Conservation (phyloP, 2,113 vertebrate genomes). For the Quiscalus mexicanus region DNA sequence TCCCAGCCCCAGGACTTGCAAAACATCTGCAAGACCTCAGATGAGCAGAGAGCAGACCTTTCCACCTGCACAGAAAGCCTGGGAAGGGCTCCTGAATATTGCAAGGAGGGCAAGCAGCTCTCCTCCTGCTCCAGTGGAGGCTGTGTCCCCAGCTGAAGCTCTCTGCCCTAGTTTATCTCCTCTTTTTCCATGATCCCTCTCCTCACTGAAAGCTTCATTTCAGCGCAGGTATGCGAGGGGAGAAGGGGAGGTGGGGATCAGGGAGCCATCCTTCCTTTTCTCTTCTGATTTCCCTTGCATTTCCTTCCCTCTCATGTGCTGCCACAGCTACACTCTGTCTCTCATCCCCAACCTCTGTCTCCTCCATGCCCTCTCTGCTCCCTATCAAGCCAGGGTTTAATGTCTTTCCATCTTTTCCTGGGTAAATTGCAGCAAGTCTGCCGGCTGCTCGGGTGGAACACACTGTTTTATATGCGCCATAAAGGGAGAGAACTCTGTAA, state of each 20-base stretch:
- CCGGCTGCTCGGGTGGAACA: conserved; percentile 17
- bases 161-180: conserved; percentile 25
- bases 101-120: not conserved
- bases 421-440: conserved; percentile 15
- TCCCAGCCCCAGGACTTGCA: not conserved
- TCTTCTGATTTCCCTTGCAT: not conserved
- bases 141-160: conserved; percentile 14
- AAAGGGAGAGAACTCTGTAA: conserved; percentile 59
- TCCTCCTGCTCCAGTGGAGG: not conserved
- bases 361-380: not conserved
- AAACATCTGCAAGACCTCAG: not conserved
- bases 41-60: fast-evolving
- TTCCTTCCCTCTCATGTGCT: not conserved
- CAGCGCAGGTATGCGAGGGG: not conserved
- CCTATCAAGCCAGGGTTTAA: conserved; percentile 46
- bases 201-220: not conserved
- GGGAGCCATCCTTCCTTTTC: not conserved
- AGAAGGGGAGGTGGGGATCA: not conserved
- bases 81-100: not conserved
- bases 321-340: not conserved
- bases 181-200: not conserved
- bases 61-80: fast-evolving
- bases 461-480: conserved; percentile 45
- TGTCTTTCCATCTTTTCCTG: not conserved
- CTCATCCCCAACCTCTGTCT: not conserved